phyloP scores from a whole-genome alignment of 2,113 vertebrate genomes.

The Eubucco bourcierii region DNA sequence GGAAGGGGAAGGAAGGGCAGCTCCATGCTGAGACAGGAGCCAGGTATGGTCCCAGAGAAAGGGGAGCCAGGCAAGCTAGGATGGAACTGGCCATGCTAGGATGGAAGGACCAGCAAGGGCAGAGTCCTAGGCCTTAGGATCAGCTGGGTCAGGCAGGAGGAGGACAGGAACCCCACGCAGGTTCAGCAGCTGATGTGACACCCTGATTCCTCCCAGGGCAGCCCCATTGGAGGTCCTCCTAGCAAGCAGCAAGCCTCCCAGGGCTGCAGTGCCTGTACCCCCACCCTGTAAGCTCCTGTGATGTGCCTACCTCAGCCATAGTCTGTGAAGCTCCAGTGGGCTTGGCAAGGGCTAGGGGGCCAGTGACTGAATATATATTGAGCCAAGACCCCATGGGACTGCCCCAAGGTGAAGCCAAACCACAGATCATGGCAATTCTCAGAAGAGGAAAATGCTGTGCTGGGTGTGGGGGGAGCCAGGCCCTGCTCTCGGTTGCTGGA shows the following conservation, averaged over 20 bases:
- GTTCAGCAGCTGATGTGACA: neutral
- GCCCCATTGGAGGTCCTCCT: accelerated
- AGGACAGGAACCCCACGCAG: too few relatives aligned
- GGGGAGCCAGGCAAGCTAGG: too few relatives aligned
- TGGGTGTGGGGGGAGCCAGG: neutral
- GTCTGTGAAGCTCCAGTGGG: neutral
- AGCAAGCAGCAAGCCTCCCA: neutral
- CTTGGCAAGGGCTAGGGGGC: neutral
- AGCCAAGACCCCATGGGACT: neutral
- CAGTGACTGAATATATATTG: neutral
- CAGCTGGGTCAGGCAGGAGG: neutral
- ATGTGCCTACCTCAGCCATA: neutral
- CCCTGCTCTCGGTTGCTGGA: neutral
- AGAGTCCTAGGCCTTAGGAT: neutral
- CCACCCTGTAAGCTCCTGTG: accelerated
- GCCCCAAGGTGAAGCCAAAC: slow-evolving; percentile 27
- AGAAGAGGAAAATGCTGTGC: neutral
- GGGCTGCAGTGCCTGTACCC: neutral
- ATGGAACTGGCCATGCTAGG: accelerated
- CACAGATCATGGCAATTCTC: slow-evolving; percentile 10
- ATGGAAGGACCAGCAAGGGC: neutral
- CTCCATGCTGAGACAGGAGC: accelerated
- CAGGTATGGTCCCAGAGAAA: neutral
- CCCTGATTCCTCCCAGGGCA: too few relatives aligned
- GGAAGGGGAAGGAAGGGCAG: neutral